Evolutionary conservation across 2,797 vertebrate genomes (phyloP).

Genomic region (Rhynchotus rufescens): DNA sequence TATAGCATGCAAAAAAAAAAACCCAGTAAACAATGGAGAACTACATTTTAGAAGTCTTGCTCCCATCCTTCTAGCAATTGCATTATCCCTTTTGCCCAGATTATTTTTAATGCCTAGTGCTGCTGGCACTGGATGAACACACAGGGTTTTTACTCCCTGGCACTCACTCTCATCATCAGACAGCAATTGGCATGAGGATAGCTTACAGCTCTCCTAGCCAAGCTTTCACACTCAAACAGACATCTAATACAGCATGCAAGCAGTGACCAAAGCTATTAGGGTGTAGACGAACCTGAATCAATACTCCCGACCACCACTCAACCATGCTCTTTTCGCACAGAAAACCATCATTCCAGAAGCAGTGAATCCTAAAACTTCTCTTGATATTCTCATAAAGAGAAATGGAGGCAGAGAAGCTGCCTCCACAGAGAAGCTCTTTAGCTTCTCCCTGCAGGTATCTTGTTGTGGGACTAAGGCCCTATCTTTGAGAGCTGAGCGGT

Average conservation of each 20-base stretch:
- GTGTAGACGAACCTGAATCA: not conserved
- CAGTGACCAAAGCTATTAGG: not conserved
- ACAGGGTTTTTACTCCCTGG: not conserved
- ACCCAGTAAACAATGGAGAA: not conserved
- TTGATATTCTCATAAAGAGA: not conserved
- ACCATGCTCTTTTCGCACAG: not conserved
- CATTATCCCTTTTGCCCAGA: not conserved
- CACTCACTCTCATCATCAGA: not conserved
- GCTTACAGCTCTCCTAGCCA: not conserved
- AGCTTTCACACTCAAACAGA: not conserved
- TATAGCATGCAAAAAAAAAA: not conserved
- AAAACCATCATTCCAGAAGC: not conserved
- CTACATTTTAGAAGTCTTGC: not conserved
- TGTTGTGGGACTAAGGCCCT: accelerated
- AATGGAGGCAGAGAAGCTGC: not conserved
- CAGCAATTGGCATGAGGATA: not conserved
- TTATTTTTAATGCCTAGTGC: too few relatives aligned
- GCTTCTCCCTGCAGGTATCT: not conserved
- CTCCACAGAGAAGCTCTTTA: not conserved
- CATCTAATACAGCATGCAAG: not conserved
- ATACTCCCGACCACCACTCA: not conserved
- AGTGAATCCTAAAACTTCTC: not conserved
- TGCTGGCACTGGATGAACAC: not conserved
- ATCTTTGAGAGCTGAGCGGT: not conserved
- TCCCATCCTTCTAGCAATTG: not conserved